Evolutionary conservation across 2,113 vertebrate species (phyloP).

Genomic region (Ranitomeya imitator): DNA sequence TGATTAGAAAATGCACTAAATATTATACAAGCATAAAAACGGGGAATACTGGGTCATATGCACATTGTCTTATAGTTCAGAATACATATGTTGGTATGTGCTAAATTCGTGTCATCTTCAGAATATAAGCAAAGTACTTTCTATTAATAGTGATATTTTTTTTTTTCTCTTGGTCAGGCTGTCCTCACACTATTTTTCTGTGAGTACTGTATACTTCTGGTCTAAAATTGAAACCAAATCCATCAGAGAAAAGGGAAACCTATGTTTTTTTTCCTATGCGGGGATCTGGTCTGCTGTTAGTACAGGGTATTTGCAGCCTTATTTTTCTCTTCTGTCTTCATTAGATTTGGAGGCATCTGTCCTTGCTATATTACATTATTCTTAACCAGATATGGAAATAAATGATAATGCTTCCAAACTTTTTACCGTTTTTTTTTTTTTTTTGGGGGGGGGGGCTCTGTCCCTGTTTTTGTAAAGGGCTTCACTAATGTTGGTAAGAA

Average conservation of each 20-base stretch:
- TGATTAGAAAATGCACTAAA: slow-evolving; percentile 15
- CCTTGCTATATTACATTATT: not conserved
- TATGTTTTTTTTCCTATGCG: not conserved
- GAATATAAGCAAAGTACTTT: not conserved
- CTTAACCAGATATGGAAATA: not conserved
- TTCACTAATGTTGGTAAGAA: not conserved
- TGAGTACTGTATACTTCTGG: too few species aligned
- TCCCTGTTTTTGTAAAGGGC: not conserved
- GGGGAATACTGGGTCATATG: not conserved
- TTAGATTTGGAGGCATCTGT: too few species aligned
- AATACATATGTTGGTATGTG: not conserved
- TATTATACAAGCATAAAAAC: slow-evolving; percentile 10
- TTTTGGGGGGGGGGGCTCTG: not conserved
- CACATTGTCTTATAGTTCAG: not conserved
- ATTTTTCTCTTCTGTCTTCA: too few species aligned
- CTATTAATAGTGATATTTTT: not conserved
- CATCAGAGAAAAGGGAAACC: too few species aligned
- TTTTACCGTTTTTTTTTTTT: not conserved
- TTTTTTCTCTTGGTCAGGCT: not conserved
- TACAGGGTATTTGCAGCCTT: not conserved
- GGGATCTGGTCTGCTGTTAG: not conserved
- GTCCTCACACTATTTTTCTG: not conserved
- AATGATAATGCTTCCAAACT: not conserved
- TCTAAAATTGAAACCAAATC: too few species aligned
- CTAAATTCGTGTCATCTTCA: not conserved